Evolutionary conservation across 1,140 invertebrate species (phyloP).

Genomic region (Bombus balteatus): DNA sequence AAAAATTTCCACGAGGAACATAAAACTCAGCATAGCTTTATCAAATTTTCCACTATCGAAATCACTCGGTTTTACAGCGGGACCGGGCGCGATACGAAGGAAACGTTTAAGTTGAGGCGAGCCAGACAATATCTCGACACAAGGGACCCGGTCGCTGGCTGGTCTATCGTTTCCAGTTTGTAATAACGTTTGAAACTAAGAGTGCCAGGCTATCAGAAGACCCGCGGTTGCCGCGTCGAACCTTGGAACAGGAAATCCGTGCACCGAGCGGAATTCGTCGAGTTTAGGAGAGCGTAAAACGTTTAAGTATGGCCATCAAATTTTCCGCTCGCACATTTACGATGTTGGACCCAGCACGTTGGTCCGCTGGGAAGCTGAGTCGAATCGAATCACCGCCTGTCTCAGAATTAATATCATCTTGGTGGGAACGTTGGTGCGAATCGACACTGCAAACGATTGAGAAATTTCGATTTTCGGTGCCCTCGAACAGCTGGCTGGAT

Average conservation of each 20-base stretch:
- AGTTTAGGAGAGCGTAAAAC: conserved; percentile 41
- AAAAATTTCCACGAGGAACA: neutral
- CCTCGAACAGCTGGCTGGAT: too few species aligned
- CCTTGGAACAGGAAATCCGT: conserved; percentile 16
- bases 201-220: neutral
- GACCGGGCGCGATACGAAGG: neutral
- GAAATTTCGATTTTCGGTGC: too few species aligned
- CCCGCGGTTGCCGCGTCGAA: too few species aligned
- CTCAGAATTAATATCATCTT: too few species aligned
- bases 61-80: conserved; percentile 1
- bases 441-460: too few species aligned
- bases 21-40: conserved; percentile 2
- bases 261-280: conserved; percentile 3
- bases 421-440: too few species aligned
- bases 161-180: neutral
- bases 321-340: conserved; percentile 42
- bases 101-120: neutral
- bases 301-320: conserved; percentile 46
- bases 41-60: conserved; percentile 25
- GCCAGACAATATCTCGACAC: neutral
- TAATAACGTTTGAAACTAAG: conserved; percentile 14
- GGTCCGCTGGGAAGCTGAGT: neutral
- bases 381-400: conserved; percentile 11
- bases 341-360: neutral
- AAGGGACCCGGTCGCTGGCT: neutral